Evolutionary conservation across 2,888 invertebrate species (phyloP), one percentile per base, ranked within the genome.

Genomic region (Torymus aiolomorphi): DNA sequence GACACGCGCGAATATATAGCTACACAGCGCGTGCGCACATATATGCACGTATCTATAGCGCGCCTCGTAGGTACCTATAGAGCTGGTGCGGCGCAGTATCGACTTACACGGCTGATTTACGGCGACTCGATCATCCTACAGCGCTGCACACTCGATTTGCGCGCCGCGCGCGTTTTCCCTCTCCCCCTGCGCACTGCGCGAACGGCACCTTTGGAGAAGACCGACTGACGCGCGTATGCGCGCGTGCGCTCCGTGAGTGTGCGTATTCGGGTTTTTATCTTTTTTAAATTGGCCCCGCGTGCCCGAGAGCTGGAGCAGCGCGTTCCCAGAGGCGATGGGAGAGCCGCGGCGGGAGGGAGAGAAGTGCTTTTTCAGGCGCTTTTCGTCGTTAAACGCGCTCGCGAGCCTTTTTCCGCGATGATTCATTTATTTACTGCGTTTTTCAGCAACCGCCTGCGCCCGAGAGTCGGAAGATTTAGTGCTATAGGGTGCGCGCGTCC

Each of bases 31-130:
- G 69, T 18, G 54, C 1, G 42, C 14, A 62, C 54, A 13, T 18
- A 13, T 20, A 57, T n/a, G 66, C 59, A 18, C 65, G 51, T 57
- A 57, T 57, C n/a, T 57, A 57, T 57, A 57, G n/a, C n/a, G n/a
- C n/a, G n/a, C n/a, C n/a, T n/a, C n/a, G n/a, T n/a, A n/a, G n/a
- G n/a, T 31, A 31, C 16, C 13, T 42, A 24, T 4, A 16, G 24
- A 2, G 31, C 14, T 16, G 49, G 18, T 62, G 20, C 16, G 49
- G 18, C 54, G 20, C n/a, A 42, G 72, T 80, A 82, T 82, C 77
- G 76, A 76, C 80, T 80, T 76, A 78, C 80, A 71, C 73, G 52
- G 31, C 66, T 82, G 80, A 82, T 82, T 82, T 79, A 82, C 74
- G 70, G 62, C 74, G 65, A 70, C 76, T 77, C 80, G 80, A 80